Conservation (phyloP, 23 tunicate species). For the Phallusia fumigata region DNA sequence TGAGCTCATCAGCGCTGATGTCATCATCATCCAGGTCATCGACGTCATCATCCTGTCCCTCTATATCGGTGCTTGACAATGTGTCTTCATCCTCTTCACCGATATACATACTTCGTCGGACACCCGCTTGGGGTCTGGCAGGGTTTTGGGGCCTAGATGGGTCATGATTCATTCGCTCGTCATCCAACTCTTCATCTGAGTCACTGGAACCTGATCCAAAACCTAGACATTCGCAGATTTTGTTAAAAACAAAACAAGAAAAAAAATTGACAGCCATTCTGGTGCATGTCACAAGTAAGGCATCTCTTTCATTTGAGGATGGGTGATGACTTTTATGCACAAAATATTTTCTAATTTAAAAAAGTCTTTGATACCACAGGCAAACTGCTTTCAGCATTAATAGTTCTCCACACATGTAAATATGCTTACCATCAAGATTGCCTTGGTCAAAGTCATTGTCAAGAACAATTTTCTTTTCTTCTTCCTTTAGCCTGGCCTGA, state of each 20-base stretch:
- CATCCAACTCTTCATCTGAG: constrained; percentile 25
- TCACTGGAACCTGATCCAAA: constrained; percentile 1
- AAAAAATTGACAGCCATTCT: too few relatives aligned
- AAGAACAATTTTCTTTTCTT: constrained; percentile 62
- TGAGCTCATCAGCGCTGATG: constrained; percentile 46
- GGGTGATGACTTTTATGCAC: too few relatives aligned
- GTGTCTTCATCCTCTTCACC: constrained; percentile 74
- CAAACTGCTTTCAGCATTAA: too few relatives aligned
- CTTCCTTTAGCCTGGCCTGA: constrained; percentile 75
- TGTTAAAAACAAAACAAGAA: too few relatives aligned
- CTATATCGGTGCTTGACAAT: constrained; percentile 65
- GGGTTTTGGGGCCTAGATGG: constrained; percentile 47
- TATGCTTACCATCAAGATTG: constrained; percentile 22
- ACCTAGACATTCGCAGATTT: too few relatives aligned
- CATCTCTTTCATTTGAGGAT: too few relatives aligned
- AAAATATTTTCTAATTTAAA: too few relatives aligned
- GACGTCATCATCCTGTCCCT: constrained; percentile 46
- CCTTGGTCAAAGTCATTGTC: constrained; percentile 38
- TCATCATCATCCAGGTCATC: constrained; percentile 42
- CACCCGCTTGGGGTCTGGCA: constrained; percentile 56
- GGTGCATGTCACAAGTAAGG: too few relatives aligned
- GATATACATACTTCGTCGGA: constrained; percentile 63
- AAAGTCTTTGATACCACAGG: too few relatives aligned
- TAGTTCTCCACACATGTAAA: background rate
- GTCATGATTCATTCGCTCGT: constrained; percentile 13